Evolutionary conservation across 1,140 invertebrate genomes (phyloP).

Genomic region (Neodiprion pinetum): DNA sequence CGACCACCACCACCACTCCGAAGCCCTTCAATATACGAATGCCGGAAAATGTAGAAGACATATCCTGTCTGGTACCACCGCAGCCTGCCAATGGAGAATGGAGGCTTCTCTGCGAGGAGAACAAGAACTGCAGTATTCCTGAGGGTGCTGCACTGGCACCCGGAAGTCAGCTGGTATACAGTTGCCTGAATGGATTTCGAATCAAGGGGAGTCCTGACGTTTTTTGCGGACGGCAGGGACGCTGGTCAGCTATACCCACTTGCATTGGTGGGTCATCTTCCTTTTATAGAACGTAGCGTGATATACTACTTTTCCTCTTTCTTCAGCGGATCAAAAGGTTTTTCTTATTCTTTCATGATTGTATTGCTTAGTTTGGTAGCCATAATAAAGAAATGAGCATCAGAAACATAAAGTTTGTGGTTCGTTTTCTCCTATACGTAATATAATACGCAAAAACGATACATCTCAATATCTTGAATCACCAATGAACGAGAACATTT

Average conservation of each 20-base stretch:
- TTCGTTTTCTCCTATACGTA: too few relatives aligned
- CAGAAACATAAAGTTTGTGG: too few relatives aligned
- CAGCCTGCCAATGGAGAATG: constrained; percentile 49
- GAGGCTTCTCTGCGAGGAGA: constrained; percentile 32
- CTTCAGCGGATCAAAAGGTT: constrained; percentile 40
- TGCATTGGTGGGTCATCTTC: constrained; percentile 45
- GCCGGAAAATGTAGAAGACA: too few relatives aligned
- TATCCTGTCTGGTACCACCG: constrained; percentile 38
- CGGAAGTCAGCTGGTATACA: constrained; percentile 47
- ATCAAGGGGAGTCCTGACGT: constrained; percentile 37
- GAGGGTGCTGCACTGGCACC: constrained; percentile 29
- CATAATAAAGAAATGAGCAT: too few relatives aligned
- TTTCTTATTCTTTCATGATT: constrained; percentile 43
- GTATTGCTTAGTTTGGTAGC: constrained; percentile 43
- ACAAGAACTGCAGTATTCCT: constrained; percentile 32
- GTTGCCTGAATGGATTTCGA: constrained; percentile 44
- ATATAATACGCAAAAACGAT: too few relatives aligned
- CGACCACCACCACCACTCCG: neutral
- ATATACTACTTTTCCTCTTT: constrained; percentile 43
- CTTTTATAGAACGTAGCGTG: constrained; percentile 38
- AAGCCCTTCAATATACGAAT: too few relatives aligned
- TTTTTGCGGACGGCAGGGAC: constrained; percentile 41
- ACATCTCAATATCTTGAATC: too few relatives aligned
- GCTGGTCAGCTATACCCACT: constrained; percentile 44
- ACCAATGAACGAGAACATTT: too few relatives aligned